Conservation (phyloP, 1,140 invertebrate species). For the Drosophila sproati region DNA sequence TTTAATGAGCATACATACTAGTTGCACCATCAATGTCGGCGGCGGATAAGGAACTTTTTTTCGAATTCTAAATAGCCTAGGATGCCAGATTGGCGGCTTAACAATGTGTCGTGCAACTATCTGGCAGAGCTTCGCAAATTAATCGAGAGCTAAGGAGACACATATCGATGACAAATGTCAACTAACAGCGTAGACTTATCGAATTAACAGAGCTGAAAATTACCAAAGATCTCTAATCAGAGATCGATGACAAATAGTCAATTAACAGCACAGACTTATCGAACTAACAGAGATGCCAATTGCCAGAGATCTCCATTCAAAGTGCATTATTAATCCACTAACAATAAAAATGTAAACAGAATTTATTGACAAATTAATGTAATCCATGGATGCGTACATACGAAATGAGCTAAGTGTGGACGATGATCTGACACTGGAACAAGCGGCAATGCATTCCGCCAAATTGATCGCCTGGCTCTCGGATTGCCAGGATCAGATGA, state of each 20-base stretch:
- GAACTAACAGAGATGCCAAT: background rate
- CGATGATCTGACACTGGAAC: conserved; percentile 42
- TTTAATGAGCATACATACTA: conserved; percentile 26
- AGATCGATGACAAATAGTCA: background rate
- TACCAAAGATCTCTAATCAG: background rate
- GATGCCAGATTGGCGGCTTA: background rate
- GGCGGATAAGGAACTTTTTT: background rate
- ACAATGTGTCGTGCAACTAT: background rate
- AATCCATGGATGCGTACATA: conserved; percentile 60
- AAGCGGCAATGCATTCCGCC: conserved; percentile 40
- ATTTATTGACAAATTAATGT: background rate
- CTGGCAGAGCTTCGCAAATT: background rate
- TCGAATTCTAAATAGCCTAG: background rate
- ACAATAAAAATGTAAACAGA: background rate
- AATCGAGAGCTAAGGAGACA: too few species aligned
- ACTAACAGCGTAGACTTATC: background rate
- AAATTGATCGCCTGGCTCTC: conserved; percentile 57
- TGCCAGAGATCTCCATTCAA: background rate
- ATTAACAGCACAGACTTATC: background rate
- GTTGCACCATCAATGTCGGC: background rate
- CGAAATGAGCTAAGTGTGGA: conserved; percentile 45
- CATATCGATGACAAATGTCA: too few species aligned
- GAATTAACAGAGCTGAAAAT: background rate
- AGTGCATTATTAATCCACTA: background rate
- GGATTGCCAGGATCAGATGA: conserved; percentile 53